Conservation (phyloP, 2,888 invertebrate genomes). For the Oxycera nigricornis region DNA sequence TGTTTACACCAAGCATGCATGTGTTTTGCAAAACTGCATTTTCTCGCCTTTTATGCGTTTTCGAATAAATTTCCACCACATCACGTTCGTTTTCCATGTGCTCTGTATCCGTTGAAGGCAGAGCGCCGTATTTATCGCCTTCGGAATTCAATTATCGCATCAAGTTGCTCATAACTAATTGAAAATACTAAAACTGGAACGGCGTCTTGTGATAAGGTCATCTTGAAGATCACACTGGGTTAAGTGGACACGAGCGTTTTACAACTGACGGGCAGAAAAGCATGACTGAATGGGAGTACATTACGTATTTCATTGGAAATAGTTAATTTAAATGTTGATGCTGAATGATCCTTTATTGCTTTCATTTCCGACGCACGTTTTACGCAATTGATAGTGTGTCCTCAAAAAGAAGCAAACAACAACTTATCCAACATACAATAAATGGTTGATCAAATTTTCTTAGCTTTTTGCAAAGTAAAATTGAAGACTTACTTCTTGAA, state of each 20-base stretch:
- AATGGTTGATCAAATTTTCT: too few relatives aligned
- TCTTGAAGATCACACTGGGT: background rate
- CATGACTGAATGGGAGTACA: background rate
- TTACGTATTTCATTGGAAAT: background rate
- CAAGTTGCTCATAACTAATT: constrained; percentile 36
- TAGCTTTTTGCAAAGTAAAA: too few relatives aligned
- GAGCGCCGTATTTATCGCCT: constrained; percentile 19
- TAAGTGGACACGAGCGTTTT: too few relatives aligned
- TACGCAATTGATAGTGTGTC: background rate
- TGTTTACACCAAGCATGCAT: background rate
- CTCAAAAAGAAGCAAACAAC: background rate
- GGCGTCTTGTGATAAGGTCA: constrained; percentile 24
- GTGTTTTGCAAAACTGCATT: background rate
- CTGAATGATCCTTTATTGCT: background rate
- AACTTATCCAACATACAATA: too few relatives aligned
- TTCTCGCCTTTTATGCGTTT: constrained; percentile 1
- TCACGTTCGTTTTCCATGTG: background rate
- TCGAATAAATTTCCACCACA: constrained; percentile 1
- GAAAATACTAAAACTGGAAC: background rate
- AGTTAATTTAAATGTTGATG: background rate
- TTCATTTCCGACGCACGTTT: background rate
- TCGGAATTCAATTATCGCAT: constrained; percentile 37
- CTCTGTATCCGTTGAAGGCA: background rate
- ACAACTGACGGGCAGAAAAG: background rate
- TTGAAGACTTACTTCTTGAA: too few relatives aligned